Base-by-base conservation (phyloP, 2,797 vertebrate genomes). In the Merluccius polli region DNA sequence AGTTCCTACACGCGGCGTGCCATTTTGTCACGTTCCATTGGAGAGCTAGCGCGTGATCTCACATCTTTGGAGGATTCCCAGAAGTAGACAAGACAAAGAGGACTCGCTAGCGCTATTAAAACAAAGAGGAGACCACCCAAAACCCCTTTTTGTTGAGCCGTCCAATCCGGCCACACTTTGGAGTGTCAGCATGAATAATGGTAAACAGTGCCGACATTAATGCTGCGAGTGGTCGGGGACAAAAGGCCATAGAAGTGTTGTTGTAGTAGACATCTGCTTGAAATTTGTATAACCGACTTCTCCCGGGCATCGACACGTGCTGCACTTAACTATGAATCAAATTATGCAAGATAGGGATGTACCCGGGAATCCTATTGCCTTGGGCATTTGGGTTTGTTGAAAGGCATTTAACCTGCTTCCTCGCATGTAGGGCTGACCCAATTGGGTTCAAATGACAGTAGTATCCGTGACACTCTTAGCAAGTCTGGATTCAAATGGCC, bases 101-200 rank as follows among this genome's bases (percentile, higher is more conserved):
- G 81, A 78, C 71, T 75, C 76, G n/a, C 59, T 27, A 24, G 76
- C 73, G 67, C 73, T 83, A 72, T 72, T 83, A 84, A 84, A 83
- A 86, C 86, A 88, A 82, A 63, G n/a, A 63, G 74, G 72, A 84
- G 89, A 92, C 89, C 89, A 90, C 87, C 89, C 87, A 90, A 78
- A 78, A 80, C 71, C 76, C 73, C 78, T 44, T 79, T 86, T 87
- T 78, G 74, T 78, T 67, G 9, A 73, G 81, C 52, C 44, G 59
- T 30, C 29, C 74, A 67, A 79, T 84, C 67, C 5, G 67, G 81
- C 84, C 83, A 80, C 77, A 83, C 86, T 85, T 85, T 82, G 71
- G 86, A 84, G 82, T 82, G 86, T 88, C 82, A 77, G 73, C 73
- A 73, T 87, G 85, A 90, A 84, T 87, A 82, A 88, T 76, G 69